phyloP scores from a whole-genome alignment of 2,888 invertebrate species.

The Drosophila macrospina region DNA sequence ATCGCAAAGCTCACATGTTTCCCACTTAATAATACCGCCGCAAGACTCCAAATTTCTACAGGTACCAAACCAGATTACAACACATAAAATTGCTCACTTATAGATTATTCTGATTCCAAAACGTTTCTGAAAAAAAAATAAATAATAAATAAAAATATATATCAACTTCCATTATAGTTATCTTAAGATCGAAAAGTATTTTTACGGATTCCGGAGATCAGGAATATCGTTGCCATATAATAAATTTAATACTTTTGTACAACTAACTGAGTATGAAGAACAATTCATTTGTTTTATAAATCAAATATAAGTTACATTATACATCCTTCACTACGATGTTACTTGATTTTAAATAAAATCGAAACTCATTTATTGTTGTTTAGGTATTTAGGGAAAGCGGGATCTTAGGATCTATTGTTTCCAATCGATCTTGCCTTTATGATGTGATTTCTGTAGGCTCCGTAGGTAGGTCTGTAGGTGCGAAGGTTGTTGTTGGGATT shows the following conservation, averaged over 20 bases:
- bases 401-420: neutral
- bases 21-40: slow-evolving; percentile 82
- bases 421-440: neutral
- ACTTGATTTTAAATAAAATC: neutral
- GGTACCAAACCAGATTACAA: slow-evolving; percentile 71
- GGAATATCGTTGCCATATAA: slow-evolving; percentile 8
- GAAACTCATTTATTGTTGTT: neutral
- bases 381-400: neutral
- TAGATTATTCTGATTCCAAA: slow-evolving; percentile 29
- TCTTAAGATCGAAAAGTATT: neutral
- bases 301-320: neutral
- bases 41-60: slow-evolving; percentile 81
- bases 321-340: neutral
- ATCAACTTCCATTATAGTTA: neutral
- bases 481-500: neutral
- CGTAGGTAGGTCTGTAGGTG: neutral
- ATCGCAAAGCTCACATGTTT: slow-evolving; percentile 59
- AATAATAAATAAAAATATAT: too few species aligned
- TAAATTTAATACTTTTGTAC: slow-evolving; percentile 1
- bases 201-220: neutral
- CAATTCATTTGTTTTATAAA: neutral
- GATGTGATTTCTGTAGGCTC: neutral
- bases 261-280: too few species aligned
- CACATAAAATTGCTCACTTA: slow-evolving; percentile 73
- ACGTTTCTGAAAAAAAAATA: neutral